Percentiles rank a stretch among this genome's conserved stretches.
These are phyloP conservation scores for Lepus oiostolus DNA, from an alignment of 2,797 vertebrate genomes.

Conservation along the genomic window DNA sequence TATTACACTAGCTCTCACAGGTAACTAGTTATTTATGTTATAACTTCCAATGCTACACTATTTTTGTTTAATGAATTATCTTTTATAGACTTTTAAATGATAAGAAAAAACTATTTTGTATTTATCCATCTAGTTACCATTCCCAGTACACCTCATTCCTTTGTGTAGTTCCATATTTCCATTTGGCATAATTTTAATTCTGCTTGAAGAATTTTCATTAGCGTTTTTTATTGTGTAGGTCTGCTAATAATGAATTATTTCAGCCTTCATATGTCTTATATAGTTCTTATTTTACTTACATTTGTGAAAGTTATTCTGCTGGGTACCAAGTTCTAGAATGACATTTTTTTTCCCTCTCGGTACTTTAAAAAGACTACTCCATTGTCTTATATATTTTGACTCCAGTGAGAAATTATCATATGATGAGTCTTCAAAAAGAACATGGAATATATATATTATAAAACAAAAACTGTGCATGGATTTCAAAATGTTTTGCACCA, in stretches of 20 bases:
- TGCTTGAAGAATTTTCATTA: background rate
- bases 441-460: no score
- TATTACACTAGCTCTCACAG: background rate
- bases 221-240: background rate
- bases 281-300: background rate
- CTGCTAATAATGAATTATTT: background rate
- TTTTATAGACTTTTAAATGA: background rate
- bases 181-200: background rate
- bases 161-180: background rate
- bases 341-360: background rate
- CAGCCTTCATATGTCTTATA: background rate
- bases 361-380: background rate
- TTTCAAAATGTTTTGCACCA: no score
- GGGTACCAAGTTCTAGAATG: background rate
- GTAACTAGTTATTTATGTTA: background rate
- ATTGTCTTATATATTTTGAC: background rate
- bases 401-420: background rate
- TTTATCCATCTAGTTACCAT: background rate
- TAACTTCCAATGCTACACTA: background rate
- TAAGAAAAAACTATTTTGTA: background rate
- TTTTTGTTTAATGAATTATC: background rate
- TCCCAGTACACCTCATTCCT: background rate
- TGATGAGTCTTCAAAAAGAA: no score
- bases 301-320: background rate
- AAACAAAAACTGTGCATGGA: no score